Percentiles rank a stretch among this genome's conserved stretches.
Conservation (phyloP, 2,888 invertebrate species). For the Cetonia aurata region DNA sequence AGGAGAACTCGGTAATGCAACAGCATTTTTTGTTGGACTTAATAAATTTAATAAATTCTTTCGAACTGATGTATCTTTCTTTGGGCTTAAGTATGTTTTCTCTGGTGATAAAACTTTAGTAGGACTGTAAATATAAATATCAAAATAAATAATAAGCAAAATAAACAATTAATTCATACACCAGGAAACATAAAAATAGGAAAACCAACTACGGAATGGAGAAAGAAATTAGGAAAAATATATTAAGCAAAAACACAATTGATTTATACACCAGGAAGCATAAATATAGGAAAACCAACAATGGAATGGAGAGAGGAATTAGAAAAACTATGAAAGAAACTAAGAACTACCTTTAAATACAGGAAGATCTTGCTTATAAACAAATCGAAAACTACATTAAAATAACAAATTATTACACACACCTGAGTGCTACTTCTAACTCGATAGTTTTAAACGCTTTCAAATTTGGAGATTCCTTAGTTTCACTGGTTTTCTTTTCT, state of each 20-base stretch:
- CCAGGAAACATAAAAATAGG: neutral
- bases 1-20: constrained; percentile 75
- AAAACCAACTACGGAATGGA: neutral
- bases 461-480: constrained; percentile 68
- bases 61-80: constrained; percentile 72
- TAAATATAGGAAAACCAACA: neutral
- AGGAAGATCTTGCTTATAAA: too few relatives aligned
- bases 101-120: constrained; percentile 75
- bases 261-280: too few relatives aligned
- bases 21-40: constrained; percentile 67
- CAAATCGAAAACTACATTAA: constrained; percentile 42
- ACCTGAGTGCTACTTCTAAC: constrained; percentile 83
- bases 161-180: too few relatives aligned
- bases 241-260: too few relatives aligned
- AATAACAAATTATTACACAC: constrained; percentile 52
- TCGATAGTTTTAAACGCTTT: constrained; percentile 81
- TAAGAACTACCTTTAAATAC: too few relatives aligned
- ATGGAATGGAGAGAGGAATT: too few relatives aligned
- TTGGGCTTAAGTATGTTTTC: constrained; percentile 68
- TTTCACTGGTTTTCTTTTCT: constrained; percentile 59
- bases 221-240: too few relatives aligned
- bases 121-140: constrained; percentile 70
- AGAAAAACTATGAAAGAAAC: too few relatives aligned
- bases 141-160: too few relatives aligned
- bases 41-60: constrained; percentile 70